Evolutionary conservation across 2,797 vertebrate species (phyloP), one percentile per base, ranked within the genome.

Genomic region (Darevskia mixta): DNA sequence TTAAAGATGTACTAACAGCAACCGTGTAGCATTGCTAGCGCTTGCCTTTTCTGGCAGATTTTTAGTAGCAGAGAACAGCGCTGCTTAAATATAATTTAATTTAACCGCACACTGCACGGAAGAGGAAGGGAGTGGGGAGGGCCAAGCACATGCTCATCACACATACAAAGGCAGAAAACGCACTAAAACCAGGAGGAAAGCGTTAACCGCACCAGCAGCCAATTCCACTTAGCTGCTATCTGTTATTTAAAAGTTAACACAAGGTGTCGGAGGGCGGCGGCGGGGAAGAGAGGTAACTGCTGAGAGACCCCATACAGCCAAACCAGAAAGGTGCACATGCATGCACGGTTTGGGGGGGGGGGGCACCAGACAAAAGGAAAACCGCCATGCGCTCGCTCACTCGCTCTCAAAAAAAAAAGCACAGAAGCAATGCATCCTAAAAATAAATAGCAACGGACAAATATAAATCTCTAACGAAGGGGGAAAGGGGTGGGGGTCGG

Each of bases 1-100:
- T 58, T 79, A 89, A 86, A 93, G 93, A 91, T 84, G 91, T 83
- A 76, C 27, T 2, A 88, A 91, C 90, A 95, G 90, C 91, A 85
- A 82, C 18, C 76, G 85, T 0, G 87, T 0, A 83, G 85, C 90
- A 45, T 4, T 64, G 90, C 32, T 84, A n/a, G n/a, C 84, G 77
- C 27, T 38, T 71, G 86, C 10, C 32, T 89, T 89, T 81, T 81
- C 92, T 79, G 27, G 20, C 10, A 35, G 10, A 77, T 64, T 85
- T 81, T 82, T 85, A 71, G 82, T 55, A 38, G 86, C 77, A 6
- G 67, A 88, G 88, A 87, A 35, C 76, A 87, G 86, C 83, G 49
- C 49, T 87, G 87, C 81, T 88, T 69, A 73, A 84, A 79, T 87
- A 10, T 23, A 64, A 64, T 64, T 55, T 25, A 38, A 76, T 32